Percentiles rank a stretch among this genome's conserved stretches.
phyloP scores from a whole-genome alignment of 2,797 vertebrate genomes.

The Intellagama lesueurii region DNA sequence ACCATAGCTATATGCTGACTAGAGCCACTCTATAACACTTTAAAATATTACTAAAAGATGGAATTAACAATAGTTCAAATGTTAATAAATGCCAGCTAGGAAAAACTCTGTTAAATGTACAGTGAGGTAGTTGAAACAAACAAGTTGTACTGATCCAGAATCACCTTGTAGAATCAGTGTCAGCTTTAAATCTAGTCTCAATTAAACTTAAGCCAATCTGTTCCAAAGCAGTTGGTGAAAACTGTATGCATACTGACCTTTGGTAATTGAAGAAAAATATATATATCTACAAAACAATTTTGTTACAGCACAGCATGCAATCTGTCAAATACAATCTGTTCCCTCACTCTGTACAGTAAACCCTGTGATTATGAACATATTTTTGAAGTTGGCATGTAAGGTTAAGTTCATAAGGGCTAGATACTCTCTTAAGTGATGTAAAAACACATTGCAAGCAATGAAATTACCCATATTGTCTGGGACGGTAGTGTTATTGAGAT shows the following conservation, averaged over 20 bases:
- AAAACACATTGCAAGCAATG: conserved; percentile 26
- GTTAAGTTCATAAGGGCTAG: conserved; percentile 23
- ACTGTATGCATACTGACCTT: conserved; percentile 27
- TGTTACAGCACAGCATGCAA: conserved; percentile 14
- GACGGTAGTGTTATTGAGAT: neutral
- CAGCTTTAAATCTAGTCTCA: neutral
- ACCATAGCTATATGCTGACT: too few species aligned
- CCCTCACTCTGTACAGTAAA: conserved; percentile 16
- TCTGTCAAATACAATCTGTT: conserved; percentile 44
- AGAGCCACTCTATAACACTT: too few species aligned
- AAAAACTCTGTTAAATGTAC: neutral
- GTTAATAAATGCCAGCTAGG: neutral
- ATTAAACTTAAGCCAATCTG: conserved; percentile 32
- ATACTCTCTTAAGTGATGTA: neutral
- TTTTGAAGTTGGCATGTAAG: conserved; percentile 38
- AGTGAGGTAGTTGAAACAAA: neutral
- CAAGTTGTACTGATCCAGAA: neutral
- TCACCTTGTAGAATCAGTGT: neutral
- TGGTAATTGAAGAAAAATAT: conserved; percentile 25
- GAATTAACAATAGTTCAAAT: neutral
- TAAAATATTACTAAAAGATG: too few species aligned
- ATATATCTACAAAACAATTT: conserved; percentile 23
- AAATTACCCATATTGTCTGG: neutral
- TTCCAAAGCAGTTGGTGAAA: conserved; percentile 11
- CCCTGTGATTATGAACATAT: conserved; percentile 6